Conservation (phyloP, 2,888 invertebrate genomes). For the Acanthacorydalis orientalis region DNA sequence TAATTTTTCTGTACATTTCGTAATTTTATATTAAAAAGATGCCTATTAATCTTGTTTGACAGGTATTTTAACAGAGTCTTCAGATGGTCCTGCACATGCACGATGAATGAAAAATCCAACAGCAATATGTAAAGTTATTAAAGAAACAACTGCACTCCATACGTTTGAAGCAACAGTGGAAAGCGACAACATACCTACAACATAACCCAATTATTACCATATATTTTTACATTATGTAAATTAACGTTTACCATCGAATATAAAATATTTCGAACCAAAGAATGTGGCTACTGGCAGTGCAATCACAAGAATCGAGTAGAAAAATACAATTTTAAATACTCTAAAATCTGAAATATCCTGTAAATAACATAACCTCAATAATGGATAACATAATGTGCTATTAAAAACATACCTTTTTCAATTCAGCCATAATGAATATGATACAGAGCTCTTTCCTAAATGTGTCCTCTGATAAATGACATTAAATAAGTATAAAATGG, state of each 20-base stretch:
- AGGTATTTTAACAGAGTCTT: slow-evolving; percentile 24
- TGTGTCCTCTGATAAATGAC: no score
- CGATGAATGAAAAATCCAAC: slow-evolving; percentile 62
- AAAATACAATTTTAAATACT: slow-evolving; percentile 58
- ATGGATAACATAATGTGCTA: no score
- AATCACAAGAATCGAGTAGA: slow-evolving; percentile 60
- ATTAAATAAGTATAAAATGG: no score
- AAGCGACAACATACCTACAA: slow-evolving; percentile 31
- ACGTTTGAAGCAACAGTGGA: slow-evolving; percentile 49
- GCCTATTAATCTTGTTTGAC: slow-evolving; percentile 2
- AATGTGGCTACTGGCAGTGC: slow-evolving; percentile 59
- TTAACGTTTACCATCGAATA: slow-evolving; percentile 49
- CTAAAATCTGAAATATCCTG: slow-evolving; percentile 48
- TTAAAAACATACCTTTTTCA: no score
- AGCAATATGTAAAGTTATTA: slow-evolving; percentile 57
- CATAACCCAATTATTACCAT: slow-evolving; percentile 6
- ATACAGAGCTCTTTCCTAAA: no score
- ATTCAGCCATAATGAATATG: no score
- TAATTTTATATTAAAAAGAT: neutral
- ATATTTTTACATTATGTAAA: slow-evolving; percentile 21
- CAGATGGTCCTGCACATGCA: slow-evolving; percentile 51
- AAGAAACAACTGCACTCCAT: slow-evolving; percentile 60
- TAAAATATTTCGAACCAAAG: slow-evolving; percentile 46
- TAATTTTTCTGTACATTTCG: neutral
- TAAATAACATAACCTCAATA: neutral